phyloP scores from a whole-genome alignment of 2,113 vertebrate species.

The Apaloderma vittatum region DNA sequence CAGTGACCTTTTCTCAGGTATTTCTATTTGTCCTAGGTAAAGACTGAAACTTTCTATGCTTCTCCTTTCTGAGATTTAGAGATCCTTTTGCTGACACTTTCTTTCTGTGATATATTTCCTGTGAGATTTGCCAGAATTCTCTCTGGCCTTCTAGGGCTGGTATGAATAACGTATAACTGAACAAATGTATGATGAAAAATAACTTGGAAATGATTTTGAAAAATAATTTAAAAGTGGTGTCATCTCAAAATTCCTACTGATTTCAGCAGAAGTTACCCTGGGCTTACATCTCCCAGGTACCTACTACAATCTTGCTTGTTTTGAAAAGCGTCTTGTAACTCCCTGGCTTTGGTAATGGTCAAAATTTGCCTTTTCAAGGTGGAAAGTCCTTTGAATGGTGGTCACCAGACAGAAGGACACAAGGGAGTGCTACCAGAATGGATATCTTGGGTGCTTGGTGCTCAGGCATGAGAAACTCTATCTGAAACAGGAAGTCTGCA shows the following conservation, averaged over 20 bases:
- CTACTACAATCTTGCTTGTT: background rate
- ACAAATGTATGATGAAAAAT: background rate
- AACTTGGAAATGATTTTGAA: background rate
- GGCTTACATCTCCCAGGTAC: background rate
- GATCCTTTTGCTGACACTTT: background rate
- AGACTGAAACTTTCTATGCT: background rate
- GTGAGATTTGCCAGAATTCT: background rate
- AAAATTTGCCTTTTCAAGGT: background rate
- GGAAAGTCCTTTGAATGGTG: background rate
- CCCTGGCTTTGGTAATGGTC: background rate
- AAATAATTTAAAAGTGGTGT: background rate
- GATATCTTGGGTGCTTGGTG: background rate
- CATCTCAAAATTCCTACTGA: background rate
- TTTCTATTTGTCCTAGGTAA: background rate
- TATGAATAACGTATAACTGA: background rate
- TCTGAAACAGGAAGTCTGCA: background rate
- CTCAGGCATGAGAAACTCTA: background rate
- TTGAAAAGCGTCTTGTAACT: background rate
- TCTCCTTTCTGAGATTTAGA: background rate
- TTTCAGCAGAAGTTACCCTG: background rate
- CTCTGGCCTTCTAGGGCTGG: background rate
- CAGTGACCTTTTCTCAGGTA: background rate
- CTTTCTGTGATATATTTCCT: background rate
- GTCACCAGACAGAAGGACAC: background rate
- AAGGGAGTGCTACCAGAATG: background rate